Base-by-base conservation (phyloP, 2,888 invertebrate species). In the Agrotis ipsilon region DNA sequence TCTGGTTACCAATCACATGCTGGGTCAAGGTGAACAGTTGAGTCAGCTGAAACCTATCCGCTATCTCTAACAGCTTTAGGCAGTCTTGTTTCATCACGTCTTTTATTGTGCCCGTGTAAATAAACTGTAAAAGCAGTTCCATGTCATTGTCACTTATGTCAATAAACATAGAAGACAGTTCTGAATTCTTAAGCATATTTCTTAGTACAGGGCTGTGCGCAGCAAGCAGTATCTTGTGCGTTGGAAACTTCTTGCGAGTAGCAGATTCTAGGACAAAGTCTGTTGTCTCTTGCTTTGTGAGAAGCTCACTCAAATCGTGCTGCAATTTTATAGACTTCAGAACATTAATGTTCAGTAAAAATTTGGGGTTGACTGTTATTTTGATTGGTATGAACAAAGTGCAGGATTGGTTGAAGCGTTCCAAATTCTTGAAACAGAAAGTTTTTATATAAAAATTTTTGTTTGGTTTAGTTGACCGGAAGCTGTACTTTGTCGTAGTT, bases 61-160 rank as follows among this genome's bases (percentile, higher is more conserved):
- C 92, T 39, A 94, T 87, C 43, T 89, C 89, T 13, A 94, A 73
- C 13, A 95, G 77, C 70, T 89, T 89, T 9, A 90, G 61, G 55
- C 88, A 91, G 62, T 94, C 90, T 66, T 89, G 85, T 14, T 90
- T 87, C n/a, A 79, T 70, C 21, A 94, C 80, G 69, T 93, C 87
- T 73, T 86, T 87, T 19, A 95, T 88, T 5, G 89, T 89, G 6
- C 95, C 94, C 2, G 91, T 92, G 73, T 95, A 94, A 21, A 96
- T 80, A 78, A 92, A 95, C 67, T 93, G 86, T 21, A 94, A 63
- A 0, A 96, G 78, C n/a, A 93, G 65, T 60, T 92, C 91, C 84
- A 95, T 89, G 51, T 92, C 91, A 61, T 87, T 84, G 69, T 95
- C 92, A 63, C 73, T 82, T 11, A 92, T 87, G 65, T 94, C 90